These are phyloP conservation scores for Ctenopoma kingsleyae DNA, from an alignment of 2,797 vertebrate genomes.

Conservation along the genomic window DNA sequence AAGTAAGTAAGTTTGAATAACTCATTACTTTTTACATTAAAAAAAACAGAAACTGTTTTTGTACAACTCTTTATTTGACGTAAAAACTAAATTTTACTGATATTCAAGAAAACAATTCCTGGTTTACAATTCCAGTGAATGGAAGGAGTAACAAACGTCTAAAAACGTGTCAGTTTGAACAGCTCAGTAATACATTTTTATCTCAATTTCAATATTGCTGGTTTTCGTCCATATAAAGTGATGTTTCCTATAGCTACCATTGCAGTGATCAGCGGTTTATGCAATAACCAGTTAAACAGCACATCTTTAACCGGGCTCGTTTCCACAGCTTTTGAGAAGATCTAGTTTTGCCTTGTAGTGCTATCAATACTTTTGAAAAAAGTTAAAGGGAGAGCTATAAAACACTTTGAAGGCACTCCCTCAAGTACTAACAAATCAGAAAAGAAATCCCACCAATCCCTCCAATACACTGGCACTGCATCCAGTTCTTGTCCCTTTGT, in stretches of 20 bases:
- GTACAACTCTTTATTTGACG: constrained; percentile 87
- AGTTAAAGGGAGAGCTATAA: constrained; percentile 79
- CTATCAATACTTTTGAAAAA: constrained; percentile 75
- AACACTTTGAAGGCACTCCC: constrained; percentile 76
- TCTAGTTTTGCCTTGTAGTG: constrained; percentile 83
- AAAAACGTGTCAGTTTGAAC: constrained; percentile 64
- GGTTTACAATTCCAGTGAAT: constrained; percentile 79
- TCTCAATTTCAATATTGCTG: constrained; percentile 73
- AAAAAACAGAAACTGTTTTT: constrained; percentile 58
- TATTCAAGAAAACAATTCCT: constrained; percentile 78
- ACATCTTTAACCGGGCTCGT: constrained; percentile 43
- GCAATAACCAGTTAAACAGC: constrained; percentile 66
- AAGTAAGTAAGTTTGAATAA: no score
- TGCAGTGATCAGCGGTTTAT: constrained; percentile 79
- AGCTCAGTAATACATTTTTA: constrained; percentile 69
- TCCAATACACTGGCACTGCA: constrained; percentile 61
- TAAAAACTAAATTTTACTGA: constrained; percentile 85
- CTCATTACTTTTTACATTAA: no score
- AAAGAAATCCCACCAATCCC: constrained; percentile 43
- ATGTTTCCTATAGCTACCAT: constrained; percentile 78
- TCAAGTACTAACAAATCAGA: constrained; percentile 65
- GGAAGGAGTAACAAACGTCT: constrained; percentile 73
- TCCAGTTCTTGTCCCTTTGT: constrained; percentile 91
- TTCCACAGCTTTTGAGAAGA: constrained; percentile 69
- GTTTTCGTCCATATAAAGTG: constrained; percentile 76